Evolutionary conservation across 2,113 vertebrate genomes (phyloP), one percentile per base, ranked within the genome.

Genomic region (Otolemur garnettii): DNA sequence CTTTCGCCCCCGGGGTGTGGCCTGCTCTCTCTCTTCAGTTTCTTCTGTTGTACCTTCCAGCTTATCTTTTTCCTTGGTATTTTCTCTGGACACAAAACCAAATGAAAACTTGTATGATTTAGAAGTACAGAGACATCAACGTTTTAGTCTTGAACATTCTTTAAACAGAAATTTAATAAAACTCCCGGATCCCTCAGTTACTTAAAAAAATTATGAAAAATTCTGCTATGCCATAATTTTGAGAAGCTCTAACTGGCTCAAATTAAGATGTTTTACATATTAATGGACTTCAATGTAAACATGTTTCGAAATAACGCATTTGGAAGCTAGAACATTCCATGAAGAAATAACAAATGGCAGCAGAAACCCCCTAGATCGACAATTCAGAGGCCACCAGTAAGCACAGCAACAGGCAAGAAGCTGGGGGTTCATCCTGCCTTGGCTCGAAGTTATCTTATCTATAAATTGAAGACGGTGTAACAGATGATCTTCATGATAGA

Each of bases 21-120:
- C 99, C 98, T 99, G 99, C 98, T 99, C 99, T 97, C 99, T 99
- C 68, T 99, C 99, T 97, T 99, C 99, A 35, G 99, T 98, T 97
- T 99, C 99, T 97, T 99, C 99, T 95, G 98, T 96, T 93, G 98
- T 98, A 26, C 86, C 96, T 98, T 99, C 99, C 88, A 98, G 98
- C 98, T 99, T 99, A 85, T 99, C 99, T 98, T 99, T 99, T 98
- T 99, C 99, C 99, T 99, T 99, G 98, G 98, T 98, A 97, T 99
- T 99, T 97, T 99, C 99, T 98, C 99, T 99, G 96, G 30, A 95
- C 88, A 28, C 72, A 84, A 95, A 94, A 68, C 15, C 7, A 57
- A 94, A 94, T 28, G 4, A 95, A 94, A 84, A 82, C 10, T 59
- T 86, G 10, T 78, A 14, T 74, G 26, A 90, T 38, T 95, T 74